A percentile compares a stretch with the other conserved stretches of the same genome.
Conservation (phyloP, 1,140 invertebrate species). For the Procambarus clarkii region DNA sequence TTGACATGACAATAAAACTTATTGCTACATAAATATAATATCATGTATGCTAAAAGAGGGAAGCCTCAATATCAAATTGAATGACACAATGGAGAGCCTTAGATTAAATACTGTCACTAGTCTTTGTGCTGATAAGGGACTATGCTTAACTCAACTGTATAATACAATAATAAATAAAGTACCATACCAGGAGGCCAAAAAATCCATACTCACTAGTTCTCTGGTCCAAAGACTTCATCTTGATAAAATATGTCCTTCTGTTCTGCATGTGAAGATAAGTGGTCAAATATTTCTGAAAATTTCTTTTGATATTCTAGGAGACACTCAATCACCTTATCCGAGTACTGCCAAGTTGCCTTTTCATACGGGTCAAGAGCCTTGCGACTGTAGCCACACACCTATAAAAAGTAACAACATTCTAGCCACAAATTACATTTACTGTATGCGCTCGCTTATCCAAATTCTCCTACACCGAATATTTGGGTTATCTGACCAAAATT, state of each 20-base stretch:
- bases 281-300: constrained; percentile 86
- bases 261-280: constrained; percentile 71
- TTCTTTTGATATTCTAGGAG: constrained; percentile 83
- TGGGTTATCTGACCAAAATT: too few species aligned
- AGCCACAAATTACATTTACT: too few species aligned
- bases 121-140: too few species aligned
- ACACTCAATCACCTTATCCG: constrained; percentile 84
- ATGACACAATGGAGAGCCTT: too few species aligned
- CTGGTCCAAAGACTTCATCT: constrained; percentile 82
- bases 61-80: too few species aligned
- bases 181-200: background rate
- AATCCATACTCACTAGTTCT: constrained; percentile 76
- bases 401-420: constrained; percentile 56
- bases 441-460: too few species aligned
- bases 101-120: too few species aligned
- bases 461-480: too few species aligned
- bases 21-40: too few species aligned
- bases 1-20: too few species aligned
- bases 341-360: constrained; percentile 85
- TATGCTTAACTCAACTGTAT: too few species aligned
- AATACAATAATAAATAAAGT: background rate
- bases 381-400: constrained; percentile 86
- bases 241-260: constrained; percentile 80
- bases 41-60: too few species aligned
- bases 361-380: constrained; percentile 79